A percentile compares a stretch with the other conserved stretches of the same genome.
These are phyloP conservation scores for Thecophora atra DNA, from an alignment of 2,888 invertebrate genomes.

Conservation along the genomic window DNA sequence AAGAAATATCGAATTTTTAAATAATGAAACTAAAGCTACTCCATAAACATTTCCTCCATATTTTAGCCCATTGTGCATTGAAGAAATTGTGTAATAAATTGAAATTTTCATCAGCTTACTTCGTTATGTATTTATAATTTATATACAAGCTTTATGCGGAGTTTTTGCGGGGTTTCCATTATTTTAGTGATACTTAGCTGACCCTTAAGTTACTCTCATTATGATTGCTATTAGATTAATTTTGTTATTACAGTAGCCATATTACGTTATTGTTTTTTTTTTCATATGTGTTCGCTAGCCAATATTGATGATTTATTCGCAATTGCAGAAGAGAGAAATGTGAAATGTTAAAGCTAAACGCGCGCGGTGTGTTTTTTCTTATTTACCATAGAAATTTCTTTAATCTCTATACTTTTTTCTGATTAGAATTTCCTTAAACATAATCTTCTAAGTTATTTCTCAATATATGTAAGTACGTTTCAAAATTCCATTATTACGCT, in stretches of 20 bases:
- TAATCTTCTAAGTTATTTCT: conserved; percentile 29
- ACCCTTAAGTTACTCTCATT: conserved; percentile 20
- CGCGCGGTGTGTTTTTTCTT: conserved; percentile 34
- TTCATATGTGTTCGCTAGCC: conserved; percentile 34
- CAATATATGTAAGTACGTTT: not conserved
- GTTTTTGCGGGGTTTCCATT: conserved; percentile 42
- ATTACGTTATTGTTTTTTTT: conserved; percentile 26
- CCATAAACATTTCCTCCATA: too few relatives aligned
- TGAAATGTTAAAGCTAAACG: conserved; percentile 42
- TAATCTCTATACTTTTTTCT: conserved; percentile 33
- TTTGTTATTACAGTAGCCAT: conserved; percentile 35
- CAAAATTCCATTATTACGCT: not conserved
- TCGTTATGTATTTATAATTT: conserved; percentile 52
- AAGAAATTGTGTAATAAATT: not conserved
- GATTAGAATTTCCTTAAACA: conserved; percentile 2
- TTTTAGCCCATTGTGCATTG: not conserved
- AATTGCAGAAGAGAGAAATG: conserved; percentile 41
- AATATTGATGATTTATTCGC: conserved; percentile 35
- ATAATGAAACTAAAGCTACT: too few relatives aligned
- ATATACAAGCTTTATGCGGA: conserved; percentile 61
- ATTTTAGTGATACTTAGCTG: conserved; percentile 39
- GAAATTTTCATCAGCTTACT: not conserved
- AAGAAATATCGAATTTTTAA: too few relatives aligned
- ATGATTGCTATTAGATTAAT: conserved; percentile 31
- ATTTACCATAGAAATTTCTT: conserved; percentile 10